Percentiles rank a stretch among this genome's conserved stretches.
phyloP scores from a whole-genome alignment of 2,888 invertebrate genomes.

The Allolobophora icterica region DNA sequence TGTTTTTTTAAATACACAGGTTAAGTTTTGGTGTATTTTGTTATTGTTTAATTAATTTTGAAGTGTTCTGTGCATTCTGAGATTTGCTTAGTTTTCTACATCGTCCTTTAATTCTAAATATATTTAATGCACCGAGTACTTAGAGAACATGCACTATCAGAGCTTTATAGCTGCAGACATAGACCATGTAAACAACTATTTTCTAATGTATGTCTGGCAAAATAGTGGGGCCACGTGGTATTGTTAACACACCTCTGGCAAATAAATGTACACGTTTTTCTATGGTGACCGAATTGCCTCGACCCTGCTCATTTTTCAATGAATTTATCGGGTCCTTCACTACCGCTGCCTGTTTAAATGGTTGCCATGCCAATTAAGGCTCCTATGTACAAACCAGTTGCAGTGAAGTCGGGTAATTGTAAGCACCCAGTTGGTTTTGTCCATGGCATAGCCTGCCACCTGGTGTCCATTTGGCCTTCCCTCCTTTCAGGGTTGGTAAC shows the following conservation, averaged over 20 bases:
- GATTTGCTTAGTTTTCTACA: background rate
- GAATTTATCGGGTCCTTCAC: too few relatives aligned
- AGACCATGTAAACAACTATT: background rate
- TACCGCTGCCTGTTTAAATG: too few relatives aligned
- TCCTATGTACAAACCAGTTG: background rate
- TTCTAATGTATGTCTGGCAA: too few relatives aligned
- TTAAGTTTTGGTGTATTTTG: background rate
- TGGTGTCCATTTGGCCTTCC: background rate
- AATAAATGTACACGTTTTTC: too few relatives aligned
- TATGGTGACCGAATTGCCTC: too few relatives aligned
- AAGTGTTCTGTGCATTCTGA: background rate
- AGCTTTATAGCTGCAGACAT: background rate
- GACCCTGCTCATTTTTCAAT: too few relatives aligned
- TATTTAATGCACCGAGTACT: background rate
- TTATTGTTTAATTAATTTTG: too few relatives aligned
- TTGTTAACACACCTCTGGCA: too few relatives aligned
- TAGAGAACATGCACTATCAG: too few relatives aligned
- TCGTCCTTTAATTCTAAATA: background rate
- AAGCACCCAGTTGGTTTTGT: background rate
- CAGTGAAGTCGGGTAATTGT: background rate
- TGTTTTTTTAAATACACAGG: background rate
- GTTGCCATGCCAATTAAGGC: background rate
- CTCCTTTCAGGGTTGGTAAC: background rate
- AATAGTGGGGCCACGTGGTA: too few relatives aligned
- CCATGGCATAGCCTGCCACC: background rate